Base-by-base conservation (phyloP, 2,113 vertebrate genomes). In the Leptobrachium ailaonicum region DNA sequence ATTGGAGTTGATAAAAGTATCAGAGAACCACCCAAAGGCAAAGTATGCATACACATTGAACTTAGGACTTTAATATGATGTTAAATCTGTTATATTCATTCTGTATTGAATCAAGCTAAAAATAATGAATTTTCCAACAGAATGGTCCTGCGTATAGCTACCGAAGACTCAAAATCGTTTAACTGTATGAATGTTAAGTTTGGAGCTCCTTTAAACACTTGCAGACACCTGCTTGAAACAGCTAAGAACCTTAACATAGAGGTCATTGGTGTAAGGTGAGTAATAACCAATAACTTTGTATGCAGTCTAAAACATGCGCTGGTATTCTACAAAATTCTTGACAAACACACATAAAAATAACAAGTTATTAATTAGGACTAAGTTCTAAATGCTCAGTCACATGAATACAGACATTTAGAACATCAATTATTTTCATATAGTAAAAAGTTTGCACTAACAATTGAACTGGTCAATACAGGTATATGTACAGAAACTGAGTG, bases 1-100 rank as follows among this genome's bases (percentile, higher is more conserved):
- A 82, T 84, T 90, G 87, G 93, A 94, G 84, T 88, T 94, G 8
- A 84, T 80, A 70, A 94, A 94, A 83, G 90, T 92, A 82, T 90
- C 84, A 53, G 88, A 84, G 85, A 90, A 73, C 82, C 88, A 93
- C 82, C 89, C 90, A 9, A 81, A 6, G 44, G 92, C 93, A 87
- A 92, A 86, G 93, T 90, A 72, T 41, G 63, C 3, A 10, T 5
- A 54, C 9, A 1, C 6, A 13, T 66, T 69, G 10, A 2, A 50
- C 13, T 41, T 62, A 41, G 10, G 42, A 66, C 12, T 40, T 4
- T 1, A 50, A 50, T 1, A 50, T 50, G 47, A 50, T 8, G 4
- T 50, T 50, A 50, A 50, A 50, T 4, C 8, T 8, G 4, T 50
- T 50, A 50, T 32, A 32, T 32, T 32, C 20, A 50, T 14, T 6